Percentiles rank a stretch among this genome's conserved stretches.
These are phyloP conservation scores for Ptilorrhoa leucosticta DNA, from an alignment of 2,113 vertebrate species.

Conservation along the genomic window DNA sequence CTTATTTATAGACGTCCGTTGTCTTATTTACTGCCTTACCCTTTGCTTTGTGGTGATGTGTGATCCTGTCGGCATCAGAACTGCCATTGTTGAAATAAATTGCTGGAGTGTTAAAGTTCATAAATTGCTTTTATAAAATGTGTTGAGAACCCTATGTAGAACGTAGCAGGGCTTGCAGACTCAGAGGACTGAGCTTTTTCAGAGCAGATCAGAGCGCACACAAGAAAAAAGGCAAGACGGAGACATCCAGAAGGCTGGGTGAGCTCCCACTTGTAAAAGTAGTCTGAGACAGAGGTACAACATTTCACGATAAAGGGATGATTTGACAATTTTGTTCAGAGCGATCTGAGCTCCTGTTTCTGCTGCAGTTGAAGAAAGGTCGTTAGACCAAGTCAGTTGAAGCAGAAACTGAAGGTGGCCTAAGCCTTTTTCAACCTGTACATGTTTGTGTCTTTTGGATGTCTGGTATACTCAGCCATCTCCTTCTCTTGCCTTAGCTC, in stretches of 20 bases:
- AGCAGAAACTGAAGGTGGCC: not conserved
- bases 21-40: not conserved
- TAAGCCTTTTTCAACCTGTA: not conserved
- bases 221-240: not conserved
- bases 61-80: not conserved
- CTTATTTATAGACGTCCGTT: not conserved
- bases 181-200: not conserved
- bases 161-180: not conserved
- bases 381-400: not conserved
- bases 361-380: not conserved
- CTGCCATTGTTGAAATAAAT: not conserved
- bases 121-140: not conserved
- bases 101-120: not conserved
- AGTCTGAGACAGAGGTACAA: not conserved
- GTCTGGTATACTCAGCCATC: not conserved
- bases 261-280: not conserved
- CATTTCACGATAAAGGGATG: not conserved
- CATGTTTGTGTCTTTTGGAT: not conserved
- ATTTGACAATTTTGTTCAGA: not conserved
- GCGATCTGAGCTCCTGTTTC: not conserved
- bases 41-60: not conserved
- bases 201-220: not conserved
- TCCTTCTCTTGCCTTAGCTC: not conserved
- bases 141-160: not conserved
- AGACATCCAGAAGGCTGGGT: not conserved